Evolutionary conservation across 1,140 invertebrate species (phyloP), one percentile per base, ranked within the genome.

Genomic region (Lucilia sericata): DNA sequence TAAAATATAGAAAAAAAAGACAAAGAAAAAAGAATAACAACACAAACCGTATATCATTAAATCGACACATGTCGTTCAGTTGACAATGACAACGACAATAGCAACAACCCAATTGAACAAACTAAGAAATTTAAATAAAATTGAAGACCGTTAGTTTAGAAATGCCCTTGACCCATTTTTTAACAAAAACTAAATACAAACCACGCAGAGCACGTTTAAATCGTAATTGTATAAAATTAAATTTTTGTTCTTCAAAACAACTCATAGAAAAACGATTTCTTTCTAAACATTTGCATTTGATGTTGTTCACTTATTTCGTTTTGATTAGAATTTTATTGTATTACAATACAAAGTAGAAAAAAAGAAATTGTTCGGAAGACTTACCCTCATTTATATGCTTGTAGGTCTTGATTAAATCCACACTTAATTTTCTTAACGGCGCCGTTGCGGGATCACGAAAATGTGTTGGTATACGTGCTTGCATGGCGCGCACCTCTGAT

Each of bases 341-440:
- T 49, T 49, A 49, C 9, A 49, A 49, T 14, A 14, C 9, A 49
- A 14, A 49, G 49, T 12, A 49, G 5, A 12, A 14, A 49, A 49
- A 2, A 5, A 9, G 13, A 49, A 49, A 49, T 30, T 30, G 25
- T 30, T 30, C 25, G 1, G 3, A 30, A 30, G 3, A 30, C 25
- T 30, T 94, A 93, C 99, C 99, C 96, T 99, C 99, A 93, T 99
- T 99, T 92, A 99, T 99, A 94, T 99, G 97, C 93, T 99, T 99
- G 93, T 99, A 99, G 87, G 99, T 99, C 93, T 99, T 99, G 92
- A 99, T 99, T 91, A 99, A 96, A 93, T 99, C 98, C 87, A 99
- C 98, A 90, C 97, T 98, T 85, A 99, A 95, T 93, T 99, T 99
- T 87, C 98, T 94, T 85, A 99, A 94, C 49, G 99, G 99, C 85